phyloP scores from a whole-genome alignment of 2,797 vertebrate genomes.

The Pelodytes ibericus region DNA sequence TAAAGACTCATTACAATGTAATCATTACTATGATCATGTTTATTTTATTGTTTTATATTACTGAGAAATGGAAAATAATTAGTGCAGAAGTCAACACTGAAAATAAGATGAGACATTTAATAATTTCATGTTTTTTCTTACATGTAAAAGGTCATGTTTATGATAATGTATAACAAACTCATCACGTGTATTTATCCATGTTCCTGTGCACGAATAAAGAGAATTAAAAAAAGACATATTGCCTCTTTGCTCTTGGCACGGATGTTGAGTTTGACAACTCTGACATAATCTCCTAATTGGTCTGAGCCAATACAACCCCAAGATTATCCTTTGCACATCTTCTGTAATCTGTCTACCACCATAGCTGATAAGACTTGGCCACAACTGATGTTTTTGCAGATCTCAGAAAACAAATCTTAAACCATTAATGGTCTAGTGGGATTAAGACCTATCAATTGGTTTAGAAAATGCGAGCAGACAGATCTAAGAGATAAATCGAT shows the following conservation, averaged over 20 bases:
- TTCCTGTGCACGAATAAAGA: too few species aligned
- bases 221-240: conserved; percentile 34
- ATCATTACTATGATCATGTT: too few species aligned
- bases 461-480: conserved; percentile 82
- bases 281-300: conserved; percentile 72
- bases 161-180: too few species aligned
- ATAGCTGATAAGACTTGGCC: conserved; percentile 86
- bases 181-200: too few species aligned
- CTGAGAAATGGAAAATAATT: too few species aligned
- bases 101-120: too few species aligned
- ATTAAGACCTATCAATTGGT: conserved; percentile 89
- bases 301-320: conserved; percentile 69
- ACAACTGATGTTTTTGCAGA: conserved; percentile 75
- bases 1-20: too few species aligned
- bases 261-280: conserved; percentile 66
- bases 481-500: conserved; percentile 61
- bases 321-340: conserved; percentile 71
- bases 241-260: conserved; percentile 64
- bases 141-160: too few species aligned
- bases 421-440: conserved; percentile 81
- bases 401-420: conserved; percentile 80
- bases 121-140: too few species aligned
- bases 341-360: conserved; percentile 80
- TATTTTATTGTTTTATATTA: too few species aligned
- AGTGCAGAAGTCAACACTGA: too few species aligned